Conservation (phyloP, 2,113 vertebrate species). For the Hemiprocne comata region DNA sequence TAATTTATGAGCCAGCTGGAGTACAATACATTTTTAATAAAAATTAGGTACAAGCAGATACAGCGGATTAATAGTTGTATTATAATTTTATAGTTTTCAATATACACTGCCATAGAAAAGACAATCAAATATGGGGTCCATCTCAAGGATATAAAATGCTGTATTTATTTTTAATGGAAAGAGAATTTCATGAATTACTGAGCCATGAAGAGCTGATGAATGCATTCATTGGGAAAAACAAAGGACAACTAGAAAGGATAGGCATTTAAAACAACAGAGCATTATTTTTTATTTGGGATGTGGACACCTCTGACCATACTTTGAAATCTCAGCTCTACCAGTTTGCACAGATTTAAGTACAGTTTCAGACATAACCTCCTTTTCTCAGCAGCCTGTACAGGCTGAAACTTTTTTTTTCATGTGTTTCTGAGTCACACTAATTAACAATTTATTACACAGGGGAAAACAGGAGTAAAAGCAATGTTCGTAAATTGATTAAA, state of each 20-base stretch:
- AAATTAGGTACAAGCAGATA: slow-evolving; percentile 81
- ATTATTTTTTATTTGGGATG: neutral
- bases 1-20: slow-evolving; percentile 72
- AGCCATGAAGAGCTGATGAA: slow-evolving; percentile 62
- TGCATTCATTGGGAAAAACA: slow-evolving; percentile 32
- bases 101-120: slow-evolving; percentile 49
- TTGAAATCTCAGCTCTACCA: neutral
- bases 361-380: neutral
- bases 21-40: slow-evolving; percentile 78
- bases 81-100: slow-evolving; percentile 81
- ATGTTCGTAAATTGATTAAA: slow-evolving; percentile 42
- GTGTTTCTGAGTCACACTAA: neutral
- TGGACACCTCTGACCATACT: neutral
- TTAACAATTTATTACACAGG: slow-evolving; percentile 56
- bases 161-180: slow-evolving; percentile 84
- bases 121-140: slow-evolving; percentile 72
- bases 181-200: slow-evolving; percentile 74
- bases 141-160: slow-evolving; percentile 74
- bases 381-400: neutral
- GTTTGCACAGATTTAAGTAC: neutral
- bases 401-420: neutral
- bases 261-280: neutral
- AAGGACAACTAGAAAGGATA: neutral
- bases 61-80: slow-evolving; percentile 79
- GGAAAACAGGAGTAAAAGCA: slow-evolving; percentile 45